phyloP scores from a whole-genome alignment of 2,888 invertebrate species.

The Leptogaster cylindrica region DNA sequence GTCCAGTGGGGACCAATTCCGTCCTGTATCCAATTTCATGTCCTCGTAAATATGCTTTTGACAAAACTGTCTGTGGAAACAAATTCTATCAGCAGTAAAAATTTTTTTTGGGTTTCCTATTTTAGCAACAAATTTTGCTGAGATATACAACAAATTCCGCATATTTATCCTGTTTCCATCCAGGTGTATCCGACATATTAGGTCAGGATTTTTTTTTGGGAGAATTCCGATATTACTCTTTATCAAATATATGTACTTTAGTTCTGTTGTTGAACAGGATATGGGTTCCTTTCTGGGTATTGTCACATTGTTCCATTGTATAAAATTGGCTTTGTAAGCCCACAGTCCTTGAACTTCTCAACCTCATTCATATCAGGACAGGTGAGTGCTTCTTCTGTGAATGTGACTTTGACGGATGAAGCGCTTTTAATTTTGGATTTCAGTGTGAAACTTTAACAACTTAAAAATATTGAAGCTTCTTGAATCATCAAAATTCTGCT shows the following conservation, averaged over 20 bases:
- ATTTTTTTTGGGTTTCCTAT: slow-evolving; percentile 25
- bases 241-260: too few species aligned
- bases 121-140: slow-evolving; percentile 12
- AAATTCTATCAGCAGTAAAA: slow-evolving; percentile 34
- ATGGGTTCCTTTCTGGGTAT: not conserved
- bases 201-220: not conserved
- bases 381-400: too few species aligned
- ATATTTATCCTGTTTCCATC: not conserved
- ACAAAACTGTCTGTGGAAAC: not conserved
- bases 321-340: not conserved
- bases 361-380: too few species aligned
- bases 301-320: not conserved
- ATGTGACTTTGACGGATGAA: too few species aligned
- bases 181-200: not conserved
- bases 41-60: slow-evolving; percentile 33
- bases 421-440: too few species aligned
- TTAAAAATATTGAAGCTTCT: too few species aligned
- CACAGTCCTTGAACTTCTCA: too few species aligned
- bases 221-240: not conserved
- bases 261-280: not conserved
- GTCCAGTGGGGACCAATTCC: not conserved
- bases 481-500: too few species aligned
- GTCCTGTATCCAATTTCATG: slow-evolving; percentile 20
- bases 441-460: too few species aligned
- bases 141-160: not conserved